phyloP scores from a whole-genome alignment of 1,140 invertebrate genomes.

The Lerema accius region DNA sequence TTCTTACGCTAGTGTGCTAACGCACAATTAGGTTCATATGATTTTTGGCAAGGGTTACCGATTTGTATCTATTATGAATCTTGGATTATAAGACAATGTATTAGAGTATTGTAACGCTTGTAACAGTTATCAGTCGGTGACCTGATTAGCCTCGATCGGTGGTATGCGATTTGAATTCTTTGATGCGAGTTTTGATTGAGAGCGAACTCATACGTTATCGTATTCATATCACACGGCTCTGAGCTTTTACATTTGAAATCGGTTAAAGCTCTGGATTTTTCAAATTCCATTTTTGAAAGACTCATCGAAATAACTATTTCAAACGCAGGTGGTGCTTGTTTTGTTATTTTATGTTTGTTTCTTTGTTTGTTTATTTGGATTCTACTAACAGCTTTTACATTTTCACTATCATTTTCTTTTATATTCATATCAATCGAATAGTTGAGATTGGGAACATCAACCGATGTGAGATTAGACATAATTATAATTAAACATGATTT shows the following conservation, averaged over 20 bases:
- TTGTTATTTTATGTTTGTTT: slow-evolving; percentile 27
- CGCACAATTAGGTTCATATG: slow-evolving; percentile 73
- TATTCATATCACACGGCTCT: slow-evolving; percentile 38
- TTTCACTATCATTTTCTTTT: slow-evolving; percentile 3
- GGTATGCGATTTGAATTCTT: slow-evolving; percentile 47
- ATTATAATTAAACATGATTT: too few relatives aligned
- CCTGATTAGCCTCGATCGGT: slow-evolving; percentile 55
- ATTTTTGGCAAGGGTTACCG: slow-evolving; percentile 64
- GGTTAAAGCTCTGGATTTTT: slow-evolving; percentile 39
- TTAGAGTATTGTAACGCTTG: slow-evolving; percentile 1
- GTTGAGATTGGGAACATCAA: background rate
- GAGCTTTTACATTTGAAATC: slow-evolving; percentile 45
- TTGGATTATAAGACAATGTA: slow-evolving; percentile 31
- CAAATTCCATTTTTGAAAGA: background rate
- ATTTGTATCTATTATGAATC: slow-evolving; percentile 53
- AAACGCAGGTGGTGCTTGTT: slow-evolving; percentile 36
- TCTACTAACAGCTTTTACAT: slow-evolving; percentile 32
- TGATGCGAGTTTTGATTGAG: slow-evolving; percentile 33
- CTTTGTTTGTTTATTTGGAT: slow-evolving; percentile 30
- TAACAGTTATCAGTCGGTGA: slow-evolving; percentile 56
- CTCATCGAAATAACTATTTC: slow-evolving; percentile 15
- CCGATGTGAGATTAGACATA: too few relatives aligned
- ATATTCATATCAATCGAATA: background rate
- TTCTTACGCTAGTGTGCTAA: slow-evolving; percentile 82
- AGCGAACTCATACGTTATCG: slow-evolving; percentile 38